Conservation (phyloP, 2,888 invertebrate species). For the Yponomeuta evonymella region DNA sequence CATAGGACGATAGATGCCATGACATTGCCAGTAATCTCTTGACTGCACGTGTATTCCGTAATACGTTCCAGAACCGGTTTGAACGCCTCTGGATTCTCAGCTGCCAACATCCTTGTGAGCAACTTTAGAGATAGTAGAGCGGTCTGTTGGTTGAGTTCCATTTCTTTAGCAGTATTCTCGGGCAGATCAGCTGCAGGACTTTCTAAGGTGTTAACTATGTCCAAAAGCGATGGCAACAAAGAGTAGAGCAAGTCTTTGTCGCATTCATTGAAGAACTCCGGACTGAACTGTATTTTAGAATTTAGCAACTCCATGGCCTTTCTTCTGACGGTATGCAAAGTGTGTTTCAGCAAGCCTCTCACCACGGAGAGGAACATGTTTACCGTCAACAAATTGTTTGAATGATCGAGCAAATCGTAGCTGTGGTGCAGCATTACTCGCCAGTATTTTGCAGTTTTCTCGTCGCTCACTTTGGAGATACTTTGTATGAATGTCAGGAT, state of each 20-base stretch:
- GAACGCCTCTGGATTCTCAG: conserved; percentile 81
- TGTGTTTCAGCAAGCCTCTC: conserved; percentile 82
- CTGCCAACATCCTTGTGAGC: conserved; percentile 83
- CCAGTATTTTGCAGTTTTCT: conserved; percentile 85
- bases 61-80: conserved; percentile 81
- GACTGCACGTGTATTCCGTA: conserved; percentile 76
- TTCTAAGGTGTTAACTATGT: conserved; percentile 74
- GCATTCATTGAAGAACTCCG: conserved; percentile 76
- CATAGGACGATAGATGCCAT: conserved; percentile 85
- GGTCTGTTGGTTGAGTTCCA: conserved; percentile 85
- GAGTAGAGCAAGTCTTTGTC: conserved; percentile 69
- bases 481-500: conserved; percentile 81
- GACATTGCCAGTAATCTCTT: conserved; percentile 75
- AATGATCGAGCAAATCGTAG: conserved; percentile 87
- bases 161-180: conserved; percentile 70
- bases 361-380: conserved; percentile 88
- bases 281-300: conserved; percentile 83
- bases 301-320: conserved; percentile 92
- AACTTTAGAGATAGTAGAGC: conserved; percentile 89
- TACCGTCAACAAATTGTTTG: conserved; percentile 86
- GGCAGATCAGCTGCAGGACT: conserved; percentile 43
- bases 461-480: conserved; percentile 79
- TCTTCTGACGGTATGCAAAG: conserved; percentile 81
- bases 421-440: conserved; percentile 85
- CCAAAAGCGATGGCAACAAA: conserved; percentile 77